Conservation (phyloP, 1,140 invertebrate species). For the Spodoptera litura region DNA sequence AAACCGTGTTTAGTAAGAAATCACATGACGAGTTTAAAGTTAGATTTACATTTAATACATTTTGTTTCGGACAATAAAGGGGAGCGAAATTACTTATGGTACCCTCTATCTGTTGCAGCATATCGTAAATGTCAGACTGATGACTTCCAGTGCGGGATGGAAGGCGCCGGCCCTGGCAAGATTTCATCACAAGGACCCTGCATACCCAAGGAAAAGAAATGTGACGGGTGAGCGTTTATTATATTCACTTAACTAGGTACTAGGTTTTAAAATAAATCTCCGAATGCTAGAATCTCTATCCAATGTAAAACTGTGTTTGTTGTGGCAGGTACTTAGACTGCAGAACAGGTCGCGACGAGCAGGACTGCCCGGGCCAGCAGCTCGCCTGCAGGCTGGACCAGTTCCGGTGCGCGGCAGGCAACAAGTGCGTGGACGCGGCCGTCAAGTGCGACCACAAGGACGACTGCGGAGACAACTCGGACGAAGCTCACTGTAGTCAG, state of each 20-base stretch:
- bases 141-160: slow-evolving; percentile 92
- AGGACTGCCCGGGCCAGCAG: slow-evolving; percentile 88
- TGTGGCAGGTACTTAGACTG: slow-evolving; percentile 89
- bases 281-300: neutral
- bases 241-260: neutral
- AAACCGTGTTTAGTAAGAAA: too few relatives aligned
- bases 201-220: slow-evolving; percentile 94
- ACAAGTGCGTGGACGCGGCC: slow-evolving; percentile 93
- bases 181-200: slow-evolving; percentile 89
- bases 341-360: slow-evolving; percentile 94
- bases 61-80: too few relatives aligned
- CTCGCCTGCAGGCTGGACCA: slow-evolving; percentile 93
- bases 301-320: neutral
- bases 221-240: slow-evolving; percentile 91
- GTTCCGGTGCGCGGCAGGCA: slow-evolving; percentile 94
- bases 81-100: too few relatives aligned
- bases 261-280: too few relatives aligned
- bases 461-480: slow-evolving; percentile 96
- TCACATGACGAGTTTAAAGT: too few relatives aligned
- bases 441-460: slow-evolving; percentile 95
- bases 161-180: slow-evolving; percentile 79
- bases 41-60: too few relatives aligned
- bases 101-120: slow-evolving; percentile 86
- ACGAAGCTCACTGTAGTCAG: slow-evolving; percentile 86
- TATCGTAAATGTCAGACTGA: slow-evolving; percentile 94